These are phyloP conservation scores for Hypercompe scribonia DNA, from an alignment of 2,888 invertebrate species.

Conservation along the genomic window DNA sequence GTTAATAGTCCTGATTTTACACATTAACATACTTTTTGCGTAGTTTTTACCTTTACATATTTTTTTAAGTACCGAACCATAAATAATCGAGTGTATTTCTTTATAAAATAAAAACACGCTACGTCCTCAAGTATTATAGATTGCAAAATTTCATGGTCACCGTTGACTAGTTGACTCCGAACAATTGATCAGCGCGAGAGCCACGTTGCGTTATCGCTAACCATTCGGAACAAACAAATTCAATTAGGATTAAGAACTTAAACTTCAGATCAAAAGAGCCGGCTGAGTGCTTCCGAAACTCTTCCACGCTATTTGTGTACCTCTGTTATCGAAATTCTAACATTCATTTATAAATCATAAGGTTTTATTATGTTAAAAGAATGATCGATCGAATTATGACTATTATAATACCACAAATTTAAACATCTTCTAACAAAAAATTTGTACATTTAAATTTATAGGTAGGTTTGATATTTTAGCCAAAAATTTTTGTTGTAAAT, in stretches of 20 bases:
- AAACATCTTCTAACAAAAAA: background rate
- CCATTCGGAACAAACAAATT: conserved; percentile 81
- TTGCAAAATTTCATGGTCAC: conserved; percentile 47
- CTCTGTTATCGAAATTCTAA: conserved; percentile 64
- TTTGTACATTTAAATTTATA: background rate
- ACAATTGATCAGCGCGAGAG: conserved; percentile 71
- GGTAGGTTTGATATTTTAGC: conserved; percentile 1
- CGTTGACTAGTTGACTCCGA: conserved; percentile 41
- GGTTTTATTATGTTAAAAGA: conserved; percentile 26
- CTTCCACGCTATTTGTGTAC: conserved; percentile 68
- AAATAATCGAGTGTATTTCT: background rate
- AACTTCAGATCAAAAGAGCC: conserved; percentile 76
- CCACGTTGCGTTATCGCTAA: conserved; percentile 69
- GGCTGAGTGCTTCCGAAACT: conserved; percentile 67
- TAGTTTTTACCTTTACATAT: background rate
- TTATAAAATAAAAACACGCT: conserved; percentile 5
- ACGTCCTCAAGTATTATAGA: conserved; percentile 21
- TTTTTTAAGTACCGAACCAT: background rate
- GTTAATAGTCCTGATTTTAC: background rate
- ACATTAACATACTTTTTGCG: background rate
- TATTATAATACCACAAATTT: background rate
- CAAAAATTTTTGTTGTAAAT: conserved; percentile 1
- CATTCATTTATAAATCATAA: conserved; percentile 33
- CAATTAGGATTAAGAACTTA: conserved; percentile 86
- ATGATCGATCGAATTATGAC: background rate